Percentiles rank a stretch among this genome's conserved stretches.
These are phyloP conservation scores for Eubasilissa regina DNA, from an alignment of 1,140 invertebrate genomes.

Conservation along the genomic window DNA sequence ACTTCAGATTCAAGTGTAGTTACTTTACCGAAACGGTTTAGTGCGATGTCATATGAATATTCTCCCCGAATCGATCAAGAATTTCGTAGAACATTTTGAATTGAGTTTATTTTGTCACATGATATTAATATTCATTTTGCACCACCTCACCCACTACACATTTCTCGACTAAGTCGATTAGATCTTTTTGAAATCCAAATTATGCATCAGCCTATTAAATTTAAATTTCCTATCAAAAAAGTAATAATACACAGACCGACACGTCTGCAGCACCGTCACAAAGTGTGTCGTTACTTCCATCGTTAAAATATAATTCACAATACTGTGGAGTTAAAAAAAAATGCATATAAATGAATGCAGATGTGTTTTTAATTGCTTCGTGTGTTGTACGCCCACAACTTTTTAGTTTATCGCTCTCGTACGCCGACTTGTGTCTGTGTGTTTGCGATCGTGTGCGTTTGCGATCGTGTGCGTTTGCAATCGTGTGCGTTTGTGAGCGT, in stretches of 20 bases:
- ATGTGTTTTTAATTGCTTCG: slow-evolving; percentile 54
- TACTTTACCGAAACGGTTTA: no score
- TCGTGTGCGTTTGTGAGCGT: not conserved
- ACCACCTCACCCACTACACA: no score
- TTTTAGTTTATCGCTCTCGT: slow-evolving; percentile 44
- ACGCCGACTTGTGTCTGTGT: no score
- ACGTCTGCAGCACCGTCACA: not conserved
- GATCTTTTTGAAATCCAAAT: no score
- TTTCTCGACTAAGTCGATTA: no score
- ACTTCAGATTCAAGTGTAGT: no score
- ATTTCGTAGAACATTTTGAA: no score
- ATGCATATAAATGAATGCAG: slow-evolving; percentile 55
- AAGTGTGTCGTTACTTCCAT: slow-evolving; percentile 8
- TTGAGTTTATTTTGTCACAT: no score
- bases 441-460: not conserved
- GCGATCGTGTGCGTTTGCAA: not conserved
- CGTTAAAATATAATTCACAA: slow-evolving; percentile 5
- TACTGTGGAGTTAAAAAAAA: slow-evolving; percentile 21
- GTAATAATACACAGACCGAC: not conserved
- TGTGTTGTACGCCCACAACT: slow-evolving; percentile 43
- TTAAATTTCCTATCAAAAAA: not conserved
- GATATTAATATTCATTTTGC: no score
- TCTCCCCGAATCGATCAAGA: no score
- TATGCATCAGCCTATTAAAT: no score
- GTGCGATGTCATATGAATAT: no score